Evolutionary conservation across 2,113 vertebrate species (phyloP).

Genomic region (Actinemys pallida): DNA sequence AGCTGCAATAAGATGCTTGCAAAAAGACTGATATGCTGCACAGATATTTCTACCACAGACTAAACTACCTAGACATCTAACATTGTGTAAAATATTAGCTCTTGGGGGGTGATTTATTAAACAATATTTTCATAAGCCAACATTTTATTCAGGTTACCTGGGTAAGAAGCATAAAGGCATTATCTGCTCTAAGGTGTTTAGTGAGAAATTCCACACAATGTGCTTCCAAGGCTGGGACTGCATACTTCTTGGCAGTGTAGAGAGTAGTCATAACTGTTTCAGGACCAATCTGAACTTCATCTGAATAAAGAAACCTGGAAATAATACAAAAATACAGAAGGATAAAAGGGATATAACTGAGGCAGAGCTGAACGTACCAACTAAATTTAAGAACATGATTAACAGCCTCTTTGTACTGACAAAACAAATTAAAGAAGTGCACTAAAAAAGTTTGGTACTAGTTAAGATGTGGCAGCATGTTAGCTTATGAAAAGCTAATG

Average conservation of each 20-base stretch:
- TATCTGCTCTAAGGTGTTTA: slow-evolving; percentile 93
- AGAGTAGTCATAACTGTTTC: slow-evolving; percentile 97
- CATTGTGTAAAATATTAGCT: background rate
- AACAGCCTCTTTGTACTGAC: background rate
- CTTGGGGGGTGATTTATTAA: background rate
- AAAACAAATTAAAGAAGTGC: background rate
- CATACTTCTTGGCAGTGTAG: slow-evolving; percentile 95
- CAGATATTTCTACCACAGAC: background rate
- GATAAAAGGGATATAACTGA: background rate
- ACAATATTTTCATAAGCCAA: background rate
- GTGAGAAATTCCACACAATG: slow-evolving; percentile 95
- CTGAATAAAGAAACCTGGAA: slow-evolving; percentile 94
- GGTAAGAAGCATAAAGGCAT: slow-evolving; percentile 95
- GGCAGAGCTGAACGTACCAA: background rate
- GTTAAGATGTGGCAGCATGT: background rate
- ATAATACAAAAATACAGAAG: slow-evolving; percentile 53
- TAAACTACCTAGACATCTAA: background rate
- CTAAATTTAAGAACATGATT: background rate
- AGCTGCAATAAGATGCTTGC: background rate
- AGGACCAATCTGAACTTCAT: slow-evolving; percentile 94
- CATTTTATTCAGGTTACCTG: slow-evolving; percentile 82
- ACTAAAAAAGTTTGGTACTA: background rate
- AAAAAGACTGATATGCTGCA: background rate
- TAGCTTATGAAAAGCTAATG: background rate
- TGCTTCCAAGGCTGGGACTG: slow-evolving; percentile 91